Evolutionary conservation across 2,888 invertebrate species (phyloP).

Genomic region (Morpho helenor): DNA sequence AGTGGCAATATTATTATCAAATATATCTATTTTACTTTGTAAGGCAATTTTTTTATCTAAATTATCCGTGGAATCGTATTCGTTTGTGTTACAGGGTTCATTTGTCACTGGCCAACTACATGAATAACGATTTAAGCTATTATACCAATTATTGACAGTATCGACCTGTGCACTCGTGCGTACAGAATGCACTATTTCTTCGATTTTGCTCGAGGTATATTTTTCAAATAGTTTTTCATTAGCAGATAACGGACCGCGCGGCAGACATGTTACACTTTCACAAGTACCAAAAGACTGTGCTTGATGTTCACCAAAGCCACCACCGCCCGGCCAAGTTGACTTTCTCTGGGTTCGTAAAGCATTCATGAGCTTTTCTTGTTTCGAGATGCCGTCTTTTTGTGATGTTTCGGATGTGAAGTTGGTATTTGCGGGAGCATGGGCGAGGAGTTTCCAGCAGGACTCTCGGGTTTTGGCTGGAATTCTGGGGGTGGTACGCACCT

Average conservation of each 20-base stretch:
- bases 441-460: background rate
- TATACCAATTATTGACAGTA: conserved; percentile 43
- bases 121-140: conserved; percentile 34
- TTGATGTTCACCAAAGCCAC: background rate
- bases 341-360: background rate
- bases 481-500: conserved; percentile 59
- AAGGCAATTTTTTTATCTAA: background rate
- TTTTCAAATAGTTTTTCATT: background rate
- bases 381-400: background rate
- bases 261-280: conserved; percentile 15
- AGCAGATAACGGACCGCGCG: conserved; percentile 18
- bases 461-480: too few species aligned
- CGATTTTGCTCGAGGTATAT: background rate
- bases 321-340: conserved; percentile 12
- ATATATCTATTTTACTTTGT: conserved; percentile 5
- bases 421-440: conserved; percentile 8
- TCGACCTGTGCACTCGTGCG: conserved; percentile 26
- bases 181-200: background rate
- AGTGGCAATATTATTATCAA: conserved; percentile 11
- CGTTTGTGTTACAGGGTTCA: background rate
- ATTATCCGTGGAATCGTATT: background rate
- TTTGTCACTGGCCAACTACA: background rate
- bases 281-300: background rate
- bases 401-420: background rate
- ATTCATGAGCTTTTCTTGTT: conserved; percentile 9